Evolutionary conservation across 2,888 invertebrate genomes (phyloP).

Genomic region (Clunio marinus): DNA sequence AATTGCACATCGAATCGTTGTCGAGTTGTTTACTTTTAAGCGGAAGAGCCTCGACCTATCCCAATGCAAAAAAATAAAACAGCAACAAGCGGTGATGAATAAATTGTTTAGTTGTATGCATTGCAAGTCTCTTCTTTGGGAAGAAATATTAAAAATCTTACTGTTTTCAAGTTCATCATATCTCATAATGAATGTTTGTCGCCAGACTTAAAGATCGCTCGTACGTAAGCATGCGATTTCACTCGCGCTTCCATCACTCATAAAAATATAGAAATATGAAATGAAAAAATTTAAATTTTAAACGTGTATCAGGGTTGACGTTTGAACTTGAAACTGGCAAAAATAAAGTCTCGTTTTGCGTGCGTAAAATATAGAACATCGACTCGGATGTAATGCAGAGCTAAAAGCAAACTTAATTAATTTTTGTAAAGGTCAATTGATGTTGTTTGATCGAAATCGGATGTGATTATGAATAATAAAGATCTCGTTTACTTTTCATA

Average conservation of each 20-base stretch:
- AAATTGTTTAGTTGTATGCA: slow-evolving; percentile 1
- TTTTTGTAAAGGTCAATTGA: too few species aligned
- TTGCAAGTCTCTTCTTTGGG: too few species aligned
- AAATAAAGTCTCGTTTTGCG: slow-evolving; percentile 12
- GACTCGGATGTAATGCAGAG: not conserved
- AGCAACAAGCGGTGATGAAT: not conserved
- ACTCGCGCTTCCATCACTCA: too few species aligned
- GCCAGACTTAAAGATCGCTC: too few species aligned
- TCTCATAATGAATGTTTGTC: too few species aligned
- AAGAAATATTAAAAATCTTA: too few species aligned
- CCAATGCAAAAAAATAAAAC: not conserved
- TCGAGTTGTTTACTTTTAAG: not conserved
- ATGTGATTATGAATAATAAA: too few species aligned
- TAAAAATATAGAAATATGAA: not conserved
- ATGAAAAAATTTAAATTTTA: not conserved
- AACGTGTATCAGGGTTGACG: slow-evolving; percentile 9
- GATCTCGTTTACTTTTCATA: too few species aligned
- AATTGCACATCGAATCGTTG: not conserved
- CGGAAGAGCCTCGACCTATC: slow-evolving; percentile 21
- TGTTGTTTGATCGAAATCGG: not conserved
- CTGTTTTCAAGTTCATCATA: too few species aligned
- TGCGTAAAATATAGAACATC: slow-evolving; percentile 6
- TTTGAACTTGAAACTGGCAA: slow-evolving; percentile 8
- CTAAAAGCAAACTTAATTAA: too few species aligned
- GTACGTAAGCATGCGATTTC: too few species aligned